phyloP scores from a whole-genome alignment of 2,888 invertebrate genomes.

The Metacarcinus magister region DNA sequence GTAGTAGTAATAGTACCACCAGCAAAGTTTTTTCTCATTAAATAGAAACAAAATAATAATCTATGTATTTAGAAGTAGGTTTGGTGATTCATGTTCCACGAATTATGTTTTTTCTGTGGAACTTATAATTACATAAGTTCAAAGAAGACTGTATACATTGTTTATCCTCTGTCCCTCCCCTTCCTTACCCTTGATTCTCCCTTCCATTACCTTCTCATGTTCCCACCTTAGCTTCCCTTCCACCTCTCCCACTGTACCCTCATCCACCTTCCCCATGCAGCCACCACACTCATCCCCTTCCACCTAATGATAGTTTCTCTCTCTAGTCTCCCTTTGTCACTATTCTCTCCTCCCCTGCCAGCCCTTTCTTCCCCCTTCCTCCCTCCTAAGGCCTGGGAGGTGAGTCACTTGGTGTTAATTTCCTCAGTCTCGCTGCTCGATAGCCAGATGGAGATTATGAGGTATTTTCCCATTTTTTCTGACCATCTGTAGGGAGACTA shows the following conservation, averaged over 20 bases:
- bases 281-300: background rate
- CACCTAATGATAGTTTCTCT: background rate
- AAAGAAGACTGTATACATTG: no score
- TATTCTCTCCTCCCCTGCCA: background rate
- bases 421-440: conserved; percentile 3
- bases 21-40: no score
- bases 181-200: background rate
- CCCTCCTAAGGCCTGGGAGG: background rate
- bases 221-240: no score
- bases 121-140: no score
- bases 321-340: background rate
- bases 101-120: no score
- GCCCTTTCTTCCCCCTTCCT: background rate
- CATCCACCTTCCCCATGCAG: background rate
- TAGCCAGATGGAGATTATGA: background rate
- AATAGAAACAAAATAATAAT: no score
- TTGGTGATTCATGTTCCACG: no score
- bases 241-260: background rate
- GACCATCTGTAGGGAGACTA: background rate
- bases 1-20: no score
- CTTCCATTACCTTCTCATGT: no score
- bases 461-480: background rate
- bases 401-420: conserved; percentile 38
- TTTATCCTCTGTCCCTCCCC: background rate
- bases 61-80: no score